Evolutionary conservation across 37 sponge, comb jelly and placozoan species (phyloP), one percentile per base, ranked within the genome.

Genomic region (Axinella damicornis): DNA sequence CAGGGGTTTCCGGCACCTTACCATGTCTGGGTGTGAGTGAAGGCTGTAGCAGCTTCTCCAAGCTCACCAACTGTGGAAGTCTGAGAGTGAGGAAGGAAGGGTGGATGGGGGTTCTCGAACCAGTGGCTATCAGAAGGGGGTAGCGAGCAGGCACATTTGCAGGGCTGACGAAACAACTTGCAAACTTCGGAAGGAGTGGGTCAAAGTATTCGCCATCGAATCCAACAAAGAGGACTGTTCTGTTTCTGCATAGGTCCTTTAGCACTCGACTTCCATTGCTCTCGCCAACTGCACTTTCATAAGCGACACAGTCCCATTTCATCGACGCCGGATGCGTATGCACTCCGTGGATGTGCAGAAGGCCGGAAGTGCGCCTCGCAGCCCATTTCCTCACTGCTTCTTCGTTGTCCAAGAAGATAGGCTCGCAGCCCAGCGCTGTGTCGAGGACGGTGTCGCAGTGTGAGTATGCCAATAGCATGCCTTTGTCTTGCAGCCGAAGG

Each of bases 271-370:
- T 78, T 4, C 79, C 79, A 24, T n/a, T 33, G 17, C 74, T 33
- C 9, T 71, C 71, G 0, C 78, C 83, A 2, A 86, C 78, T 17
- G 41, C 37, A 24, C 37, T 40, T 0, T 76, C 33, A 72, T 82
- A 82, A 34, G 78, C 35, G 32, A 82, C 78, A 46, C 87, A 91
- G 55, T 70, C 79, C 35, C 69, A 76, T 53, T 36, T 57, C 18
- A 85, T 70, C 2, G 87, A 73, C 38, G 28, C 53, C 16, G 79
- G 79, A 0, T 67, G 36, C 2, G 72, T 62, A 65, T 40, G 56
- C 6, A 76, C 32, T 27, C 80, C 87, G 69, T 89, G 89, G 22
- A 89, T 55, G 53, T 89, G 83, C n/a, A 89, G 78, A 15, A 89
- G 27, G 5, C 84, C 84, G 25, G 73, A 63, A 0, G 61, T 67